Evolutionary conservation across 2,888 invertebrate genomes (phyloP).

Genomic region (Eristalinus sepulchralis): DNA sequence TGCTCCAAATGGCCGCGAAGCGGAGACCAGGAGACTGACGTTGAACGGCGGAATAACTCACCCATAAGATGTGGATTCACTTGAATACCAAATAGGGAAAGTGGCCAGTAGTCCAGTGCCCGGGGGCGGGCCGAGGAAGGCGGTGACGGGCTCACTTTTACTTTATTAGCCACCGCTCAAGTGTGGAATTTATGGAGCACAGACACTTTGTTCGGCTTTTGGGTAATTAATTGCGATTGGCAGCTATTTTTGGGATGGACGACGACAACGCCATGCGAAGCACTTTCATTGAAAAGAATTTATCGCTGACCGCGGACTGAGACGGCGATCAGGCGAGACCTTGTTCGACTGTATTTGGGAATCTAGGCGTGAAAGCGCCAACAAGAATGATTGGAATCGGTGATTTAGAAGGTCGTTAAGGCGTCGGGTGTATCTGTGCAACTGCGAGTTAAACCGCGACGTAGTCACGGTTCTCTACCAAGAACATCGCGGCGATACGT

Average conservation of each 20-base stretch:
- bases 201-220: constrained; percentile 35
- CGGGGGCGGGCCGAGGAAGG: background rate
- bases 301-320: background rate
- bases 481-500: background rate
- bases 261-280: constrained; percentile 2
- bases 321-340: constrained; percentile 9
- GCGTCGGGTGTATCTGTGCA: background rate
- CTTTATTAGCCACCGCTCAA: constrained; percentile 24
- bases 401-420: background rate
- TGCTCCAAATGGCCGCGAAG: constrained; percentile 39
- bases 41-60: constrained; percentile 59
- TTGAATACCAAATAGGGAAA: constrained; percentile 68
- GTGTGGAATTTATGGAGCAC: constrained; percentile 49
- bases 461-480: background rate
- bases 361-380: constrained; percentile 11
- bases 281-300: constrained; percentile 34
- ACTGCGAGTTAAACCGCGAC: background rate
- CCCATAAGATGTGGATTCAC: constrained; percentile 48
- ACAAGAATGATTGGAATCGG: background rate
- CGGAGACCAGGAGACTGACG: constrained; percentile 28
- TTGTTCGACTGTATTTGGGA: background rate
- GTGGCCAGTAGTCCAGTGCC: constrained; percentile 24
- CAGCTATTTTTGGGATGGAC: constrained; percentile 26
- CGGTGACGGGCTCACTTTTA: constrained; percentile 36
- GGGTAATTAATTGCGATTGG: constrained; percentile 45